Conservation (phyloP, 2,797 vertebrate species). For the Delichon dasypus region DNA sequence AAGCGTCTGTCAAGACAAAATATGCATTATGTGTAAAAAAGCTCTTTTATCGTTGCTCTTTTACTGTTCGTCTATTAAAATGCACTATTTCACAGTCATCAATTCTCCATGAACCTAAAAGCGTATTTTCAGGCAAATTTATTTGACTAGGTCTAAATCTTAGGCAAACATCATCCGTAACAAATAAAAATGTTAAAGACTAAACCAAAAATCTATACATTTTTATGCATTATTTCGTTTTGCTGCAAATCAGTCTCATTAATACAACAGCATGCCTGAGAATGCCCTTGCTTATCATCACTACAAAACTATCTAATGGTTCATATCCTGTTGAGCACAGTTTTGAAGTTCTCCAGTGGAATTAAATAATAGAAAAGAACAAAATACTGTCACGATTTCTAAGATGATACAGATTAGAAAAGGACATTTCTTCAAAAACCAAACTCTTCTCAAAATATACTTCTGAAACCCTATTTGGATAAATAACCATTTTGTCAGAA, state of each 20-base stretch:
- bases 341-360: neutral
- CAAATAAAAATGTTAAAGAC: neutral
- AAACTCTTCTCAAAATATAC: neutral
- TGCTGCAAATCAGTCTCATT: neutral
- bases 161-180: neutral
- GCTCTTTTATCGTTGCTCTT: neutral
- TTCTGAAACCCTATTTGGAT: neutral
- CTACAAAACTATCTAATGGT: neutral
- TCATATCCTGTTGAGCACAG: neutral
- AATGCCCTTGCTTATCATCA: neutral
- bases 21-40: neutral
- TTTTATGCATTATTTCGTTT: neutral
- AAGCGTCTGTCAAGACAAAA: conserved; percentile 80
- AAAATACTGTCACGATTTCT: neutral
- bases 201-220: no score
- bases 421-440: neutral
- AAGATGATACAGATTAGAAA: neutral
- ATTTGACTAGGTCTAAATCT: neutral
- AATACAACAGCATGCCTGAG: neutral
- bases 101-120: neutral
- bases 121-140: neutral
- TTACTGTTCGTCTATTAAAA: neutral
- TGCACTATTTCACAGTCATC: neutral
- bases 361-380: neutral
- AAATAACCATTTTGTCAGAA: neutral